A percentile compares a stretch with the other conserved stretches of the same genome.
These are phyloP conservation scores for Sylvicapra grimmia DNA, from an alignment of 2,113 vertebrate genomes.

Conservation along the genomic window DNA sequence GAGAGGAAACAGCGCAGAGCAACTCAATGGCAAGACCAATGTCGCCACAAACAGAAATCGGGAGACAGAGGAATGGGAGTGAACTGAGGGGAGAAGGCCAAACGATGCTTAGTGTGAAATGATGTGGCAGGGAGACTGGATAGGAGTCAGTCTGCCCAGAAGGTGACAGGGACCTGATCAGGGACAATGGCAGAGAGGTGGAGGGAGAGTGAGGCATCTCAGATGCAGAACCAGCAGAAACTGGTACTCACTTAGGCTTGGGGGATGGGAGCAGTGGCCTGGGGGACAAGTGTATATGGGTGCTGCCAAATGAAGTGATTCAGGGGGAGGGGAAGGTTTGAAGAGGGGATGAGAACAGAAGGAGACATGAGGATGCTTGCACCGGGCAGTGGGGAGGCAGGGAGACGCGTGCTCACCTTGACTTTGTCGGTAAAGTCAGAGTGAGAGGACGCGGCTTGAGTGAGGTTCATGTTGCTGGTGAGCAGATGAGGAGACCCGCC, in stretches of 20 bases:
- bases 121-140: neutral
- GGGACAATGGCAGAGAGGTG: neutral
- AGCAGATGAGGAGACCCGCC: neutral
- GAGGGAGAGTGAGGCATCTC: neutral
- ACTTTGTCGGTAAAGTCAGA: neutral
- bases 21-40: neutral
- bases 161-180: neutral
- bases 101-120: neutral
- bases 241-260: neutral
- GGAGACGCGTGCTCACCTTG: neutral
- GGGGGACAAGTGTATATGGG: neutral
- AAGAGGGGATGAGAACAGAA: neutral
- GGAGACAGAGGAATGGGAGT: neutral
- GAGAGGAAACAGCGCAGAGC: neutral
- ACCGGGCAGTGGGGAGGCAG: too few relatives aligned
- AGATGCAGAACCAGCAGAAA: neutral
- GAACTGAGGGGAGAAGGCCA: neutral
- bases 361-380: neutral
- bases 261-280: neutral
- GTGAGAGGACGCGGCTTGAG: neutral
- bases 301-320: neutral
- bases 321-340: neutral
- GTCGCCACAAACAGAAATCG: neutral
- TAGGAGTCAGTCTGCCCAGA: neutral
- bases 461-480: neutral